Evolutionary conservation across 2,797 vertebrate genomes (phyloP).

Genomic region (Gastrophryne carolinensis): DNA sequence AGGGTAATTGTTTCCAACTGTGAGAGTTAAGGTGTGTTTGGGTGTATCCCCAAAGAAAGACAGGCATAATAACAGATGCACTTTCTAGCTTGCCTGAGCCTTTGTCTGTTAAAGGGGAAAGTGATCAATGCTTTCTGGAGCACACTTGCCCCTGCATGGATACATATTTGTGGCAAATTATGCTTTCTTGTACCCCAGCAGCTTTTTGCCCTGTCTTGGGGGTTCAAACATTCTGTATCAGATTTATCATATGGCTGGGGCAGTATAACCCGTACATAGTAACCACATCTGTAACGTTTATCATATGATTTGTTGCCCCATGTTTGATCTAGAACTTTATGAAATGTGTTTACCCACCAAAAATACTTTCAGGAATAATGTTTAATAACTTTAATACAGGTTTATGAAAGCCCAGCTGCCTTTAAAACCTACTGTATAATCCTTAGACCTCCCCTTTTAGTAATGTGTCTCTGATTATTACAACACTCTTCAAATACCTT

Average conservation of each 20-base stretch:
- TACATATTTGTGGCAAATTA: neutral
- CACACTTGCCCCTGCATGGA: neutral
- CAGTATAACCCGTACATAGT: neutral
- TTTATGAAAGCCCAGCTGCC: too few species aligned
- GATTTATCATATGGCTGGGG: neutral
- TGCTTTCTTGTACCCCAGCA: neutral
- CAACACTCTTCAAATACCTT: too few species aligned
- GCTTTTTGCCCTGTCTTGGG: neutral
- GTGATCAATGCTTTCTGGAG: neutral
- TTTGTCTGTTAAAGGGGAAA: neutral
- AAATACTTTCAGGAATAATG: too few species aligned
- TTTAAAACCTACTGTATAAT: too few species aligned
- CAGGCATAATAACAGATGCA: neutral
- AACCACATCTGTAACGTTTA: neutral
- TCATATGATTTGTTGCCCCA: neutral
- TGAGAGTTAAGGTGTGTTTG: neutral
- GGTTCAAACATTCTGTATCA: neutral
- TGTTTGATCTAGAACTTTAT: neutral
- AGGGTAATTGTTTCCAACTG: slow-evolving; percentile 10
- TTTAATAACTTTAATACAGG: too few species aligned
- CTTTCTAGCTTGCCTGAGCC: neutral
- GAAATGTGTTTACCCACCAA: too few species aligned
- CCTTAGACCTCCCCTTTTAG: too few species aligned
- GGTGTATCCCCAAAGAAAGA: neutral
- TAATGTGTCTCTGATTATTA: too few species aligned